Percentiles rank a stretch among this genome's conserved stretches.
Evolutionary conservation across 1,140 invertebrate genomes (phyloP).

Genomic region (Uloborus diversus): DNA sequence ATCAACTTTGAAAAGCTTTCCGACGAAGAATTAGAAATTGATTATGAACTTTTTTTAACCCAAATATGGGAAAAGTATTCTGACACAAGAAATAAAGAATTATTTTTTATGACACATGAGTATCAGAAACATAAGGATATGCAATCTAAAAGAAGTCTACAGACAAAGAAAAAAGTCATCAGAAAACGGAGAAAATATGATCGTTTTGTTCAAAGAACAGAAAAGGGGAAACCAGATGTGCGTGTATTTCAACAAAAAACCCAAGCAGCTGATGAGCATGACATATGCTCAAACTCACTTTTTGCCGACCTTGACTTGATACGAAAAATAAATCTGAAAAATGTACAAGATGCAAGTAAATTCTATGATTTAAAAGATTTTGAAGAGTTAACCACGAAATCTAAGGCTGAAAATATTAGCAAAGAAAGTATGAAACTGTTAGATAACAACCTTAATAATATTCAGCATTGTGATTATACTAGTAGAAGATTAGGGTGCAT

Average conservation of each 20-base stretch:
- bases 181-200: constrained; percentile 18
- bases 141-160: neutral
- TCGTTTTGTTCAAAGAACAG: neutral
- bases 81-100: neutral
- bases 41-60: constrained; percentile 10
- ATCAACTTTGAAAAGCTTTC: constrained; percentile 32
- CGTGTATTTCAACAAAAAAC: constrained; percentile 25
- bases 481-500: neutral
- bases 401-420: constrained; percentile 6
- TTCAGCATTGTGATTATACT: neutral
- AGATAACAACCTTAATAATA: neutral
- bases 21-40: constrained; percentile 29
- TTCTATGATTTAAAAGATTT: neutral
- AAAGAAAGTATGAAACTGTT: constrained; percentile 19
- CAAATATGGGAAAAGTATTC: constrained; percentile 16
- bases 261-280: neutral
- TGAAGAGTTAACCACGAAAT: neutral
- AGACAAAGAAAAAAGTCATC: constrained; percentile 1
- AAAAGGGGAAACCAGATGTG: neutral
- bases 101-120: constrained; percentile 22
- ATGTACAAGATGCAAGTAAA: neutral
- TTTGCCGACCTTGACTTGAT: neutral
- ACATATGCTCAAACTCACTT: neutral
- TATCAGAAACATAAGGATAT: constrained; percentile 5
- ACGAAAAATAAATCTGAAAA: neutral